Base-by-base conservation (phyloP, 2,888 invertebrate genomes). In the Tipula confusa region DNA sequence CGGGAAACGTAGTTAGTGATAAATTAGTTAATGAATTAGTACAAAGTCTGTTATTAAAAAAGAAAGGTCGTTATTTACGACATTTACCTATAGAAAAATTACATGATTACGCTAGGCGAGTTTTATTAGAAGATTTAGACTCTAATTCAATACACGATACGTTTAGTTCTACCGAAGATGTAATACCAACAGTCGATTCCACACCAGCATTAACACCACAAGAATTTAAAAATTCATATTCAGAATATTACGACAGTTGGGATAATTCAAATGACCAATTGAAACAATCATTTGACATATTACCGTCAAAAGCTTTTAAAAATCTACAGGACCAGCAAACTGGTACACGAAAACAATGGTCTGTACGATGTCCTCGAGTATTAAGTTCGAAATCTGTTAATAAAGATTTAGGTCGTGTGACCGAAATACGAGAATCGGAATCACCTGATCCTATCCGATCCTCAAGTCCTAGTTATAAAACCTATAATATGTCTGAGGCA, bases 311-410 rank as follows among this genome's bases (percentile, higher is more conserved):
- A 86, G 91, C 92, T 0, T 92, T 93, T 86, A 91, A 91, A 85
- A 87, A 90, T 0, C 87, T 92, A 33, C 91, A 92, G 86, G 92
- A 92, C 82, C 89, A 91, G 84, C 88, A 89, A 0, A 87, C 87
- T 79, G 88, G 87, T 0, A 85, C 88, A 83, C 88, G 92, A 85
- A 90, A 91, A 84, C 90, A 91, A 9, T 89, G 92, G 86, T 90
- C 91, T 29, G 92, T 92, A 0, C 91, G 92, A 83, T 94, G 93
- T 88, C 93, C 93, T 0, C 90, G 93, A 84, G 92, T 93, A 79
- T 89, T 92, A 84, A 93, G 92, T 86, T 91, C 91, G 15, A 93
- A 92, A 88, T 92, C 91, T 83, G 89, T 92, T 36, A 90, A 91
- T 86, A 88, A 90, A 83, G 91, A 91, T 86, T 86, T 91, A 84